These are phyloP conservation scores for Microtus richardsoni DNA, from an alignment of 2,113 vertebrate species.

Conservation along the genomic window DNA sequence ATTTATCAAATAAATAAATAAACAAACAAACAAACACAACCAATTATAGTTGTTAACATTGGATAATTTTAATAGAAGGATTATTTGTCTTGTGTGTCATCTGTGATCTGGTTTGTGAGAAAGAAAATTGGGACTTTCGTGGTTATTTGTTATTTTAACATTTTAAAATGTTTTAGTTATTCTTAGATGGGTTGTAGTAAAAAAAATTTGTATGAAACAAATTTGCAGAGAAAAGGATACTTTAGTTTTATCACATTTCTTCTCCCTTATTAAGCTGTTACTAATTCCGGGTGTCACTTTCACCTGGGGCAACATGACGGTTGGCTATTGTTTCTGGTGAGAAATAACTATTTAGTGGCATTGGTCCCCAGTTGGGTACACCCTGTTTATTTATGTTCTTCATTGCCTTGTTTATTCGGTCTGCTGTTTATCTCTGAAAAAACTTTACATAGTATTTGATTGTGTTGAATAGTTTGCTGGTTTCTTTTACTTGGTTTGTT, in stretches of 20 bases:
- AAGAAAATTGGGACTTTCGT: constrained; percentile 13
- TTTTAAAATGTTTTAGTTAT: constrained; percentile 44
- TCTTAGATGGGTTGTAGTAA: constrained; percentile 38
- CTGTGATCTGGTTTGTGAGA: background rate
- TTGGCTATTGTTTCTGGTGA: constrained; percentile 6
- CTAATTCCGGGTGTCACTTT: background rate
- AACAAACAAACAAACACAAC: background rate
- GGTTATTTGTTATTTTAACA: background rate
- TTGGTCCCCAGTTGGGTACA: background rate
- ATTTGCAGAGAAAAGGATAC: background rate
- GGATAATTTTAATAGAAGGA: constrained; percentile 1
- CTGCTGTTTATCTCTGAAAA: background rate
- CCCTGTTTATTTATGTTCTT: background rate
- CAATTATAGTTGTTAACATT: background rate
- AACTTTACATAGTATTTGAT: background rate
- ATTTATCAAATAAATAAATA: background rate
- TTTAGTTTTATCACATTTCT: background rate
- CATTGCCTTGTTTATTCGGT: background rate
- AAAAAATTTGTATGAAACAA: constrained; percentile 46
- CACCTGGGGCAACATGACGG: background rate
- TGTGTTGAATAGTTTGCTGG: background rate
- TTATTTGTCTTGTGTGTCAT: background rate
- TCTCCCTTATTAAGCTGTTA: background rate
- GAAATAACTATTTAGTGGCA: background rate
- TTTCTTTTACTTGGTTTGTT: constrained; percentile 34